Evolutionary conservation across 2,113 vertebrate genomes (phyloP).

Genomic region (Lathamus discolor): DNA sequence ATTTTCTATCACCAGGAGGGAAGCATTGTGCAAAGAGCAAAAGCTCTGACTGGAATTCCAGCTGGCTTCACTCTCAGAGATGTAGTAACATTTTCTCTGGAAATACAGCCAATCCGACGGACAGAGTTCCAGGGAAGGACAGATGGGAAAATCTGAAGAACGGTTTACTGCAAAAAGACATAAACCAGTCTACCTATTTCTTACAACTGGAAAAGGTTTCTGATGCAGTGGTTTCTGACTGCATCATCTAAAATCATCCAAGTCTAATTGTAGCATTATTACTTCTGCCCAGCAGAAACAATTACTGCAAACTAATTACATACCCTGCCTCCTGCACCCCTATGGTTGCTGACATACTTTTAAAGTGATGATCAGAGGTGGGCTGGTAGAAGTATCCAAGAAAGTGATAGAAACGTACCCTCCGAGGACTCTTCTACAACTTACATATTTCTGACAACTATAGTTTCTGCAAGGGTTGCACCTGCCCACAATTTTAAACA

Average conservation of each 20-base stretch:
- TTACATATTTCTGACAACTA: background rate
- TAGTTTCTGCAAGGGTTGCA: background rate
- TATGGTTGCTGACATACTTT: background rate
- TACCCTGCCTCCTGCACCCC: background rate
- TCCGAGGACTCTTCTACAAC: background rate
- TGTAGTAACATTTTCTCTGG: conserved; percentile 40
- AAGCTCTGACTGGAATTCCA: conserved; percentile 40
- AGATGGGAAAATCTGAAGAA: background rate
- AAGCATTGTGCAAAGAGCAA: conserved; percentile 12
- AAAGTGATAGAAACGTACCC: background rate
- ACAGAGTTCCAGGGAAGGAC: conserved; percentile 32
- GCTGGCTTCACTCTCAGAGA: background rate
- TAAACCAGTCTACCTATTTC: background rate
- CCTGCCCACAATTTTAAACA: background rate
- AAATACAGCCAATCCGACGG: conserved; percentile 57
- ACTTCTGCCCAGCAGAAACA: background rate
- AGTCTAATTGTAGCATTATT: background rate
- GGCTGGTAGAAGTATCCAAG: background rate
- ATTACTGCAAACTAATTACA: background rate
- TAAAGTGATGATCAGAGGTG: background rate
- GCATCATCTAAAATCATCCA: background rate
- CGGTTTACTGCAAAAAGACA: background rate
- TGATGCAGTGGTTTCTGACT: background rate
- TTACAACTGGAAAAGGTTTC: background rate
- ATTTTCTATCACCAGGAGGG: conserved; percentile 13